Evolutionary conservation across 1,140 invertebrate species (phyloP), one percentile per base, ranked within the genome.

Genomic region (Polyergus mexicanus): DNA sequence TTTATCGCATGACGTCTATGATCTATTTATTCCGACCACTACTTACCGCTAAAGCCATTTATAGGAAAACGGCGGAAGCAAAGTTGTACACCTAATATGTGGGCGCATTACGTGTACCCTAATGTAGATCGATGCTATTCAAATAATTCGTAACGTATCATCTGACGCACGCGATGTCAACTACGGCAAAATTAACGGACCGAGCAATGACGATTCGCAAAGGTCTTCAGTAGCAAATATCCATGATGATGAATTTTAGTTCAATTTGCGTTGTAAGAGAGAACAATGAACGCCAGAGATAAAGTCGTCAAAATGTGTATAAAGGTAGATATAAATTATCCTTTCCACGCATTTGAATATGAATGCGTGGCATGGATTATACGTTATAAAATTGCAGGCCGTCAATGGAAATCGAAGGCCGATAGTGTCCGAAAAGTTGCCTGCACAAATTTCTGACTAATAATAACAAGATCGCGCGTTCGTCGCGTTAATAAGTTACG

Each of bases 171-270:
- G 47, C n/a, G 47, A 72, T 81, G 77, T 89, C 65, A 65, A 71
- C 19, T n/a, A 22, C 54, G 44, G 66, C 41, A 65, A 74, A 89
- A 84, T 78, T 78, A 86, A 89, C 62, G 85, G 65, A 78, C 47
- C 63, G 13, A 54, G 56, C 35, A 35, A 77, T 35, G 38, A 72
- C 78, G 86, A 44, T 84, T 84, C 28, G 32, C 71, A 76, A 83
- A 63, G 47, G 58, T 69, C 58, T 77, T 83, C 75, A 32, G 71
- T 86, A 68, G 60, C 77, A 62, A 86, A 84, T 84, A 68, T 47
- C 54, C 54, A 32, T 69, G 84, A 51, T 89, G 77, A 89, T 89
- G 78, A 89, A 89, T 84, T 89, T 89, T 72, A 74, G 81, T 89
- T 75, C 69, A 75, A 72, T 83, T 58, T 68, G 22, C 25, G 58